These are phyloP conservation scores for Malurus elegans DNA, from an alignment of 2,113 vertebrate species.

Conservation along the genomic window DNA sequence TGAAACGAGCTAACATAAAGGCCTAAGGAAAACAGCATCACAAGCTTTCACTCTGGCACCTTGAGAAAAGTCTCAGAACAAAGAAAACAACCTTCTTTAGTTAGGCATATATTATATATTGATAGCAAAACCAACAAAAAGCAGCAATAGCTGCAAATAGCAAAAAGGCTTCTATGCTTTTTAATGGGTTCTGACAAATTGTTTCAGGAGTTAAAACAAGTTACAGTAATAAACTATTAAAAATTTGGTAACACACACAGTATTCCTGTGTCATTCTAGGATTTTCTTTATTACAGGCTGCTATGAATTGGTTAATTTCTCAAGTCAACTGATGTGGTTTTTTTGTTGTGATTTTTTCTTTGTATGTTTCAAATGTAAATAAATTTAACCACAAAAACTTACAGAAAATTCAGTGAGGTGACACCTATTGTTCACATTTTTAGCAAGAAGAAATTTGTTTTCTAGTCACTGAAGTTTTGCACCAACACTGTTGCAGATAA, in stretches of 20 bases:
- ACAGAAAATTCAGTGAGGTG: neutral
- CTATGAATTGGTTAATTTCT: neutral
- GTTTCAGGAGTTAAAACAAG: constrained; percentile 8
- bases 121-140: neutral
- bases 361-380: neutral
- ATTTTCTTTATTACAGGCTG: neutral
- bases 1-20: constrained; percentile 28
- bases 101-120: neutral
- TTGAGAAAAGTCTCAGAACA: neutral
- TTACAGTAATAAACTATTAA: neutral
- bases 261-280: neutral
- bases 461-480: neutral
- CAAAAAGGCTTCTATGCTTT: neutral
- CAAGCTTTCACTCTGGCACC: neutral
- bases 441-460: neutral
- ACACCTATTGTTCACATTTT: neutral
- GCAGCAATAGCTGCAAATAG: no score
- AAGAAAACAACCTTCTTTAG: neutral
- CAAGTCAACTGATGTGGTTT: neutral
- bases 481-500: neutral
- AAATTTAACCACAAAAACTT: neutral
- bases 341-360: neutral
- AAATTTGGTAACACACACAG: neutral
- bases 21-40: constrained; percentile 23
- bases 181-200: constrained; percentile 27